Conservation (phyloP, 2,888 invertebrate species). For the Salticus scenicus region DNA sequence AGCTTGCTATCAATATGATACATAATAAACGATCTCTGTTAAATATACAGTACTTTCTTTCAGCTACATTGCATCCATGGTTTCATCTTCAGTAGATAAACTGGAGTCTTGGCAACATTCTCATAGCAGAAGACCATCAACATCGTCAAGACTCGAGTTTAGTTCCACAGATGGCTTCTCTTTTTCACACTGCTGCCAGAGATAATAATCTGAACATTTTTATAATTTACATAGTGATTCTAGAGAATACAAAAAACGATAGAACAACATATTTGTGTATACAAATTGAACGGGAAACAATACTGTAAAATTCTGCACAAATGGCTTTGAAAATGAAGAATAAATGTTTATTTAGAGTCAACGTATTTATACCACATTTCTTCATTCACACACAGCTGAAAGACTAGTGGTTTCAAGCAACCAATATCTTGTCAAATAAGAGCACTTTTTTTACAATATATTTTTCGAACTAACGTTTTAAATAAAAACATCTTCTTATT, state of each 20-base stretch:
- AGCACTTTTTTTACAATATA: constrained; percentile 55
- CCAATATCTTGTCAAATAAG: constrained; percentile 61
- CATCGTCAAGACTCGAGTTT: constrained; percentile 12
- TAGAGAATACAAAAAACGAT: constrained; percentile 20
- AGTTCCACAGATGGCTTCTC: background rate
- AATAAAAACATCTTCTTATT: constrained; percentile 22
- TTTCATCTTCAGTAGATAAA: background rate
- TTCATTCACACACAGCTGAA: constrained; percentile 33
- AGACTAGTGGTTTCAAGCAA: constrained; percentile 55
- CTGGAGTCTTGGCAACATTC: background rate
- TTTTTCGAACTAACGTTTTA: constrained; percentile 40
- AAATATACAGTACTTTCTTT: background rate
- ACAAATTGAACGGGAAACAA: constrained; percentile 15
- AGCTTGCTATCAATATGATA: constrained; percentile 19
- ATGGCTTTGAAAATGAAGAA: constrained; percentile 21
- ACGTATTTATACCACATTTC: constrained; percentile 23
- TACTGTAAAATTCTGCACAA: constrained; percentile 2
- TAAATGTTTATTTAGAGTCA: constrained; percentile 32
- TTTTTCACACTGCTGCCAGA: constrained; percentile 30
- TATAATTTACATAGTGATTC: constrained; percentile 8
- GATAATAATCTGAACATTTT: constrained; percentile 7
- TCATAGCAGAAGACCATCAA: background rate
- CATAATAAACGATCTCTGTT: background rate
- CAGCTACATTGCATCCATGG: background rate
- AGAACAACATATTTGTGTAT: constrained; percentile 15